Evolutionary conservation across 2,797 vertebrate genomes (phyloP).

Genomic region (Gambelia wislizenii): DNA sequence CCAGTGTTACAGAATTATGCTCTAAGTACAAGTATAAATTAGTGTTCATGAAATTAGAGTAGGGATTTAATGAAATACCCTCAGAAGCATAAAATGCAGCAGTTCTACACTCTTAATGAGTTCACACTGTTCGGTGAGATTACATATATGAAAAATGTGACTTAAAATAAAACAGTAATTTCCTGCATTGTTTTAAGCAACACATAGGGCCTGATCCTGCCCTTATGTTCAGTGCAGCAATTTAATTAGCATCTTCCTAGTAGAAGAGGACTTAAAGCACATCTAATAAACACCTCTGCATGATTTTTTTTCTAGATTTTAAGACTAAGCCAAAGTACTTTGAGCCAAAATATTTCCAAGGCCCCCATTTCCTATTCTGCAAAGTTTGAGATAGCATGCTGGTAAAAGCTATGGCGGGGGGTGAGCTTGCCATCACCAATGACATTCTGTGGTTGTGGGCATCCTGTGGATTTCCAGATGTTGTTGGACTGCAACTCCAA

Average conservation of each 20-base stretch:
- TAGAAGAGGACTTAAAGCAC: not conserved
- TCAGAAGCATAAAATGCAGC: slow-evolving; percentile 65
- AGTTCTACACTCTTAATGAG: slow-evolving; percentile 48
- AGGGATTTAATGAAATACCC: slow-evolving; percentile 69
- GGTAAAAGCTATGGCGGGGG: too few species aligned
- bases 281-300: not conserved
- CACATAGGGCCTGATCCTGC: not conserved
- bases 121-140: slow-evolving; percentile 55
- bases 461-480: too few species aligned
- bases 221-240: not conserved
- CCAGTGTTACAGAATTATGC: slow-evolving; percentile 53
- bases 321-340: too few species aligned
- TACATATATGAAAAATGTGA: slow-evolving; percentile 30
- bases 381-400: not conserved
- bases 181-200: slow-evolving; percentile 24
- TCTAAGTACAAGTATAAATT: slow-evolving; percentile 69
- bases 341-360: not conserved
- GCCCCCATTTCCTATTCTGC: not conserved
- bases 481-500: too few species aligned
- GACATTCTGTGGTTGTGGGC: too few species aligned
- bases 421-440: too few species aligned
- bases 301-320: not conserved
- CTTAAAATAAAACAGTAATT: slow-evolving; percentile 42
- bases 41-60: slow-evolving; percentile 71
- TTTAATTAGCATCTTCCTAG: slow-evolving; percentile 15